Base-by-base conservation (phyloP, 2,888 invertebrate species). In the Germaria angustata region DNA sequence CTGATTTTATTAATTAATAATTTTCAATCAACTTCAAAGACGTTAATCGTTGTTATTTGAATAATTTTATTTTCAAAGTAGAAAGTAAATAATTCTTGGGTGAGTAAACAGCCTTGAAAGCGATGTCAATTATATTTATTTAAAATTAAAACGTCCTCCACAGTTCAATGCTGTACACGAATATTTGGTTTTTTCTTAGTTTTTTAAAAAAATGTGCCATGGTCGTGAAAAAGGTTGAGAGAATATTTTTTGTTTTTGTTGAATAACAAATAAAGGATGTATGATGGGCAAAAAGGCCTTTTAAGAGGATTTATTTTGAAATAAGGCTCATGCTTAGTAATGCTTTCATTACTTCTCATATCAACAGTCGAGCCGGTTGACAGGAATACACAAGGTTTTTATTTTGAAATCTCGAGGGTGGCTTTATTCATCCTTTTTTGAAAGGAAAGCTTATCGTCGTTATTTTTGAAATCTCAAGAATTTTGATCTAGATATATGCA, bases 111-210 rank as follows among this genome's bases (percentile, higher is more conserved):
- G 11, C 34, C 46, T 15, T 22, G 34, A 59, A 71, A 71, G 59
- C 36, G 5, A 59, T 71, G n/a, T 59, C 46, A 71, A 46, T 59
- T 46, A 36, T 59, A 71, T 71, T 71, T 71, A 2, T 36, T 46
- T 57, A 46, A 34, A 71, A 59, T 68, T 68, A 24, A 53, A 55
- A 32, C 55, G 32, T 13, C 15, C 7, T 17, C 68, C 28, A 41
- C 53, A 55, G 32, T 51, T 24, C n/a, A 24, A 28, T n/a, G 24
- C 17, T 41, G n/a, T 22, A n/a, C n/a, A n/a, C n/a, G 7, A 9
- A 17, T 15, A 13, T n/a, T 17, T 39, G 7, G 8, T 6, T n/a
- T 51, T 6, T 28, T 51, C n/a, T 28, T 24, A n/a, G n/a, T n/a
- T n/a, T 28, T n/a, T n/a, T 6, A n/a, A 49, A 49, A 11, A 20